Base-by-base conservation (phyloP, 2,113 vertebrate genomes). In the Porphyrio hochstetteri region DNA sequence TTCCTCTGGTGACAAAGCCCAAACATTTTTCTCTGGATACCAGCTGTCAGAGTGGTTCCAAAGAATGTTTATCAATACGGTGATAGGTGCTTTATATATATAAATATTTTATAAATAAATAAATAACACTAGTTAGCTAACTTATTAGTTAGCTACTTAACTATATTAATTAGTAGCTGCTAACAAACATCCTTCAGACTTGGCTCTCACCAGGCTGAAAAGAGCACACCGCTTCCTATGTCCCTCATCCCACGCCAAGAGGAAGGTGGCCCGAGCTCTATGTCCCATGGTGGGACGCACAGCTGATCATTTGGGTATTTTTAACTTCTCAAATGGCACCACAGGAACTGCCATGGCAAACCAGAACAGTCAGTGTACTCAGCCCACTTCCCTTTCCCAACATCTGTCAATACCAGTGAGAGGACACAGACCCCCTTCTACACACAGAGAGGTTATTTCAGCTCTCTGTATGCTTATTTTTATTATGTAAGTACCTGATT, bases 211-310 rank as follows among this genome's bases (percentile, higher is more conserved):
- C 29, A 46, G 24, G n/a, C 28, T 77, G 55, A 83, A 57, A 67
- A 77, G 25, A 63, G 19, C 38, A 46, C 28, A 13, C 10, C 0
- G 12, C 18, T 86, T 76, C 55, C 50, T 53, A 5, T 17, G 14
- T 48, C 44, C 17, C 42, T 64, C 38, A 35, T 8, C 33, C 8
- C 16, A 20, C 0, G 2, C 8, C 48, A 42, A 9, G 16, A 72
- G 9, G 16, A 82, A 9, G 8, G 18, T 24, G 29, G 33, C 69
- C 15, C 0, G 0, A 82, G 27, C 10, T 40, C 40, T 64, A 1
- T 0, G 0, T 56, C 42, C 29, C 35, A 72, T 38, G 38, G 35
- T 14, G 16, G 7, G 18, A 10, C 0, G 4, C 28, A 48, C 35
- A 70, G 25, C 36, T 1, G 16, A 63, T 59, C 10, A 67, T 21